Base-by-base conservation (phyloP, 2,888 invertebrate species). In the Nezara viridula region DNA sequence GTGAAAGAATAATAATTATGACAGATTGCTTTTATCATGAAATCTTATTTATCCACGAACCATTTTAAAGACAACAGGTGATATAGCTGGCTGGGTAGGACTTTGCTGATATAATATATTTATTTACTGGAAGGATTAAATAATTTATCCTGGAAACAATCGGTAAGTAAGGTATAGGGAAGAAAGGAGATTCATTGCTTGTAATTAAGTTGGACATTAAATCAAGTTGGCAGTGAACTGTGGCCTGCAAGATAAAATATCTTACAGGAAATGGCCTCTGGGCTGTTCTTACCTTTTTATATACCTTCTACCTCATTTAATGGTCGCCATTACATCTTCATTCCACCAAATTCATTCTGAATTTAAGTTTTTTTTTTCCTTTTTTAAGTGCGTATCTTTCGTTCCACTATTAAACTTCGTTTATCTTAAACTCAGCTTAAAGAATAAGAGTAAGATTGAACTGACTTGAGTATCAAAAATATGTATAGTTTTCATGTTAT, bases 221-320 rank as follows among this genome's bases (percentile, higher is more conserved):
- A 73, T 73, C 66, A 73, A 73, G 66, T 73, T 37, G 66, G 66
- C 66, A 73, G 66, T 73, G 66, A 73, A 73, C 66, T 37, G 66
- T 73, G 37, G 66, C 66, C 66, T 73, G 66, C 66, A 73, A 73
- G 66, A 73, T 73, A 73, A 73, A 73, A 73, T 73, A 73, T 73
- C 66, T 73, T 73, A 73, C 32, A 73, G 66, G 66, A 73, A 73
- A 73, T 73, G 66, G 66, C 66, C 66, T 37, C 60, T 37, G 32
- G 66, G 66, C 66, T 37, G 66, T 73, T 73, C 66, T 73, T 73
- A 73, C 66, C 66, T 73, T 73, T 73, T 73, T 73, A 73, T 73
- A 73, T 73, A 73, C 66, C 66, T 32, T 73, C 66, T 73, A 73
- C 66, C 66, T 73, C 37, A 73, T 73, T 73, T 73, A 73, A 73